Conservation (phyloP, 1,140 invertebrate genomes). For the Conus betulinus region DNA sequence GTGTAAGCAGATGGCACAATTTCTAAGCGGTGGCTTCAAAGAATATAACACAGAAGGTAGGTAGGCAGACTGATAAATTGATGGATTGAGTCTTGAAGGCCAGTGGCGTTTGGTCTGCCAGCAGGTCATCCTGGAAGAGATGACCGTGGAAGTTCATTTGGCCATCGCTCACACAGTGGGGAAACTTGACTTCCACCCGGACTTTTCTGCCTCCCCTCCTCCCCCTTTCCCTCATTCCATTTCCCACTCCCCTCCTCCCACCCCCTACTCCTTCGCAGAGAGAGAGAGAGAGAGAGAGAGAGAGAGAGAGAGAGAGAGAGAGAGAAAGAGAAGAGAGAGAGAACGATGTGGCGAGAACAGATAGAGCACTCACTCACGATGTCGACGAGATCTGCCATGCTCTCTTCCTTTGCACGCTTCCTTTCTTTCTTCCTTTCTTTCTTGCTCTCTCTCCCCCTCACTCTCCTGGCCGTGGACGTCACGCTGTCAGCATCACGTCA, state of each 20-base stretch:
- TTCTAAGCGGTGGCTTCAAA: no score
- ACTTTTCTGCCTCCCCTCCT: not conserved
- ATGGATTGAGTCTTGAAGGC: no score
- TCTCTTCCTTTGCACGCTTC: not conserved
- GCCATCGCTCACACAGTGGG: not conserved
- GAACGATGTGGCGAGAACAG: not conserved
- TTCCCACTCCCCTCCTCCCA: not conserved
- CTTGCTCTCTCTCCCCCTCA: not conserved
- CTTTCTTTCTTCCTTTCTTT: not conserved
- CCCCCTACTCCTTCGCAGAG: not conserved
- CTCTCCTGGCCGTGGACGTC: not conserved
- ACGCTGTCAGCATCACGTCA: constrained; percentile 9
- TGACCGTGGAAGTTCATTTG: not conserved
- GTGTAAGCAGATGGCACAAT: no score
- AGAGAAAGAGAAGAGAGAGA: no score
- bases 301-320: not conserved
- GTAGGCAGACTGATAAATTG: not conserved
- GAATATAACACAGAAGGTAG: not conserved
- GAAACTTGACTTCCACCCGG: not conserved
- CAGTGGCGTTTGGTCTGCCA: not conserved
- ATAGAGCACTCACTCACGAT: not conserved
- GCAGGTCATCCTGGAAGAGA: not conserved
- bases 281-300: not conserved
- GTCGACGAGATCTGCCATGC: not conserved
- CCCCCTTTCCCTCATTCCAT: not conserved